Percentiles rank a stretch among this genome's conserved stretches.
These are phyloP conservation scores for Pseudococcus viburni DNA, from an alignment of 2,888 invertebrate species.

Conservation along the genomic window DNA sequence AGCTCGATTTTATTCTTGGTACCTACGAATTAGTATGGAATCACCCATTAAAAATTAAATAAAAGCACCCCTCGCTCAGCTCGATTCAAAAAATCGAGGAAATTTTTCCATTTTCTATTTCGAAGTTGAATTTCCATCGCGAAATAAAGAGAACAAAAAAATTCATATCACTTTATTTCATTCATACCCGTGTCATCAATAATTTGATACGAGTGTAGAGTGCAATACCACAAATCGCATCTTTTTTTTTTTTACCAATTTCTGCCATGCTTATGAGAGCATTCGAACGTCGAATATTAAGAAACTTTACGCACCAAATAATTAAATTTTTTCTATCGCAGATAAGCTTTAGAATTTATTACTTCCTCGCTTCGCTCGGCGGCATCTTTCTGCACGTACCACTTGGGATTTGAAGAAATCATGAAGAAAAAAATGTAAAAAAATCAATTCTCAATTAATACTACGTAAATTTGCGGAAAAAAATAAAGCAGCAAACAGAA, in stretches of 20 bases:
- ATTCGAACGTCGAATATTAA: conserved; percentile 14
- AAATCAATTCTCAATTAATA: too few species aligned
- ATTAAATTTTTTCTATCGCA: conserved; percentile 44
- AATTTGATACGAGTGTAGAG: background rate
- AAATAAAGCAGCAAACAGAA: too few species aligned
- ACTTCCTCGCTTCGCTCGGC: too few species aligned
- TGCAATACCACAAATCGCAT: background rate
- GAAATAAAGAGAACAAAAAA: background rate
- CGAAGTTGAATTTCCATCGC: background rate
- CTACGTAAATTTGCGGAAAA: too few species aligned
- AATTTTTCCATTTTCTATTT: background rate
- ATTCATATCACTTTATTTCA: background rate
- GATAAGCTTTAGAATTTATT: conserved; percentile 44
- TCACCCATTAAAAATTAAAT: too few species aligned
- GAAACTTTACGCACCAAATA: conserved; percentile 43
- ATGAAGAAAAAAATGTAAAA: too few species aligned
- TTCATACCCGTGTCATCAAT: background rate
- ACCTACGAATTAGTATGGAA: too few species aligned
- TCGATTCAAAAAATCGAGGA: background rate
- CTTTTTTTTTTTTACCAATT: conserved; percentile 19
- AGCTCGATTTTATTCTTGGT: too few species aligned
- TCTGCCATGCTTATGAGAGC: background rate
- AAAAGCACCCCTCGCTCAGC: too few species aligned
- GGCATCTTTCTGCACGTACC: too few species aligned
- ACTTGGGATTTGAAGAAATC: too few species aligned